Base-by-base conservation (phyloP, 2,797 vertebrate genomes). In the Chiroxiphia lanceolata region DNA sequence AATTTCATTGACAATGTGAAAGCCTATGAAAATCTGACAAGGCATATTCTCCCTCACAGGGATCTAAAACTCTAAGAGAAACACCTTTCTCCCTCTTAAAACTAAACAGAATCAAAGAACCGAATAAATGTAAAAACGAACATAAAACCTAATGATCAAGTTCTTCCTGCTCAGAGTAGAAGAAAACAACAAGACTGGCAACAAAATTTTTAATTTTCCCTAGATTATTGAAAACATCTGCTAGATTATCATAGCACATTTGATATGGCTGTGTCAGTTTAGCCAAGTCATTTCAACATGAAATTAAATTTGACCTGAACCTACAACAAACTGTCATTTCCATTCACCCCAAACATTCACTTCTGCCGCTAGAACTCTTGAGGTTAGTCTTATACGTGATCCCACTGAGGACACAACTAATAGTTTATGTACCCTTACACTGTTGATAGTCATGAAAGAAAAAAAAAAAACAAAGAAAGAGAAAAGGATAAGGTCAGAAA, bases 281-380 rank as follows among this genome's bases (percentile, higher is more conserved):
- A 94, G 65, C 74, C 86, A 96, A 86, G 79, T 74, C 34, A 92
- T 95, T 97, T 96, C 85, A 87, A 23, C 33, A 93, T 79, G 72
- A 97, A 97, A 96, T 97, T 97, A 94, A 96, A 95, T 97, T 96
- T 96, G 67, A 96, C 83, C 76, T 94, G 57, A 97, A 94, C 61
- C 36, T 76, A 69, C 82, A 96, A 93, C 91, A 96, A 96, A 89
- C 57, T 96, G 42, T 93, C 93, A 95, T 27, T 95, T 97, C 61
- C 61, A 89, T 93, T 97, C 84, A 95, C 25, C 11, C 44, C 96
- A 95, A 96, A 97, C 96, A 91, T 65, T n/a, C 59, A 90, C n/a
- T 95, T 95, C 56, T 20, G 40, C 71, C 90, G 54, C 42, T 85
- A 91, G 25, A 97, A 83, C 75, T 91, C 54, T 95, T 79, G 85